A percentile compares a stretch with the other conserved stretches of the same genome.
phyloP scores from a whole-genome alignment of 2,797 vertebrate species.

The Cryptoblepharus egeriae region DNA sequence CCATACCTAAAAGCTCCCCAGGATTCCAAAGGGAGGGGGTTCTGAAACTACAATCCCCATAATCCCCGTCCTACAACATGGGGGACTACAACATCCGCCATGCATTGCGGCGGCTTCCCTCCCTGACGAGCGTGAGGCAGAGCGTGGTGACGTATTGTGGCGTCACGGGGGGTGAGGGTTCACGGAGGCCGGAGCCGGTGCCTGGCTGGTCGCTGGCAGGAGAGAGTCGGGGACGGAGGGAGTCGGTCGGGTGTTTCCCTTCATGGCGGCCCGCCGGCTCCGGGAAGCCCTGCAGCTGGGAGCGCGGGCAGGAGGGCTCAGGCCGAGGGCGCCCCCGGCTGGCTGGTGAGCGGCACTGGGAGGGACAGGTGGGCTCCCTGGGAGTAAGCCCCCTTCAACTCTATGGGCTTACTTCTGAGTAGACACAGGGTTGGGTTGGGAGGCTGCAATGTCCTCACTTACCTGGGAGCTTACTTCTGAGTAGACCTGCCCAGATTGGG shows the following conservation, averaged over 20 bases:
- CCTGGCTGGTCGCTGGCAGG: not conserved
- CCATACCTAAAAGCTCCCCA: too few relatives aligned
- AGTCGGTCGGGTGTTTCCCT: slow-evolving; percentile 3
- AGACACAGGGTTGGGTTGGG: too few relatives aligned
- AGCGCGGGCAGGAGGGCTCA: slow-evolving; percentile 40
- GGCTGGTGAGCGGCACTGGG: slow-evolving; percentile 42
- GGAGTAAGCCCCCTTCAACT: too few relatives aligned
- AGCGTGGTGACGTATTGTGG: not conserved
- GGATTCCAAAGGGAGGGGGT: not conserved
- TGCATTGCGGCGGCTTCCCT: not conserved
- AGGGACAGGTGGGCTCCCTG: not conserved
- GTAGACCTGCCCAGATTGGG: too few relatives aligned
- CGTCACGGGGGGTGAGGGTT: not conserved
- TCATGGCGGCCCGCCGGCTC: slow-evolving; percentile 42
- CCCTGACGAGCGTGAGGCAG: slow-evolving; percentile 43
- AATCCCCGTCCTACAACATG: too few relatives aligned
- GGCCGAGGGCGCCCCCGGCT: slow-evolving; percentile 15
- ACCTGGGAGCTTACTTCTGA: too few relatives aligned
- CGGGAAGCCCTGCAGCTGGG: slow-evolving; percentile 24
- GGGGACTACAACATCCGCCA: not conserved
- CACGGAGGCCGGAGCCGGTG: slow-evolving; percentile 26
- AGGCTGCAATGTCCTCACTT: too few relatives aligned
- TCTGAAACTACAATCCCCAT: not conserved
- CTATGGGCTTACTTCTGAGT: too few relatives aligned
- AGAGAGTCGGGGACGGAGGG: not conserved